These are phyloP conservation scores for Rhabditophanes sp. DNA, from an alignment of 2,888 invertebrate species.

Conservation along the genomic window DNA sequence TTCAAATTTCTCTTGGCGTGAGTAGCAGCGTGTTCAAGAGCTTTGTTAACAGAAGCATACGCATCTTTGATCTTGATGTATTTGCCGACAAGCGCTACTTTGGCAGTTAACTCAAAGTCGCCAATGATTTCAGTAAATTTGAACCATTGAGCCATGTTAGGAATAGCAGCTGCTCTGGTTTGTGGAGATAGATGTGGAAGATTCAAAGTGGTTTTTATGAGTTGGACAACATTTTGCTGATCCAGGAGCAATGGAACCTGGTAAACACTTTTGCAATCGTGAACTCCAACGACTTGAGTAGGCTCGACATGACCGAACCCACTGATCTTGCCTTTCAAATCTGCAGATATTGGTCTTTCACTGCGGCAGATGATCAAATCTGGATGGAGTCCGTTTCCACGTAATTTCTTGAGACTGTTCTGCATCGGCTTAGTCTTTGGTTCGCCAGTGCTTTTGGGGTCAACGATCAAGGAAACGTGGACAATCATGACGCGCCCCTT, in stretches of 20 bases:
- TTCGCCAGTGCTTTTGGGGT: conserved; percentile 54
- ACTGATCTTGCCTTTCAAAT: conserved; percentile 45
- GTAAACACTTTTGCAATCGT: conserved; percentile 81
- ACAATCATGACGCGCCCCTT: conserved; percentile 4
- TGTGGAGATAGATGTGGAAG: too few relatives aligned
- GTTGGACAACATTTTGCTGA: conserved; percentile 49
- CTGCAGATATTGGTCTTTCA: conserved; percentile 24
- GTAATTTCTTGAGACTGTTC: conserved; percentile 74
- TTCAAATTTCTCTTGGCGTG: too few relatives aligned
- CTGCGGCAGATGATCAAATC: conserved; percentile 37
- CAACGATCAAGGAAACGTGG: conserved; percentile 5
- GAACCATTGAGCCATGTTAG: too few relatives aligned
- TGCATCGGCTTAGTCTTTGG: conserved; percentile 99
- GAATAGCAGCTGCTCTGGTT: too few relatives aligned
- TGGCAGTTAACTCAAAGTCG: conserved; percentile 50
- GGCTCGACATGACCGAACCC: conserved; percentile 50
- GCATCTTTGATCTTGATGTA: conserved; percentile 82
- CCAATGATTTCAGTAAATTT: too few relatives aligned
- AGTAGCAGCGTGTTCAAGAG: conserved; percentile 77
- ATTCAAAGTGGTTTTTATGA: conserved; percentile 3
- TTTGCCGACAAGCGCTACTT: conserved; percentile 56
- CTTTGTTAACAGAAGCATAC: conserved; percentile 62
- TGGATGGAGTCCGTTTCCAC: conserved; percentile 29
- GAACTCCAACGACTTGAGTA: conserved; percentile 80
- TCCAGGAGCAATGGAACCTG: conserved; percentile 84